Percentiles rank a stretch among this genome's conserved stretches.
Conservation (phyloP, 2,888 invertebrate species). For the Microctonus brassicae region DNA sequence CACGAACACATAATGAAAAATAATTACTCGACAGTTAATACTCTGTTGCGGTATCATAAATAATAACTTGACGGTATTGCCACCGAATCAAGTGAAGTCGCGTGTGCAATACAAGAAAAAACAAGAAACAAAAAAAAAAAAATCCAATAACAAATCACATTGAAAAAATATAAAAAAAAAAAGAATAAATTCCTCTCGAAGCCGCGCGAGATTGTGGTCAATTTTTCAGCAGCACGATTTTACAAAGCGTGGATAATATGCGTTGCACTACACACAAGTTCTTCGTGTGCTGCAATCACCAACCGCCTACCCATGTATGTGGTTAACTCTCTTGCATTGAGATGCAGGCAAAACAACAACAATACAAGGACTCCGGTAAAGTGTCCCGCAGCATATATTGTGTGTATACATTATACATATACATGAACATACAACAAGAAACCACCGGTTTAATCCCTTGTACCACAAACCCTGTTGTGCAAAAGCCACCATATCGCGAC, state of each 20-base stretch:
- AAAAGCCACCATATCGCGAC: constrained; percentile 51
- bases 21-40: background rate
- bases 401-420: constrained; percentile 1
- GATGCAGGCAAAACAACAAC: constrained; percentile 39
- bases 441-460: constrained; percentile 54
- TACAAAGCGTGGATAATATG: constrained; percentile 62
- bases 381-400: constrained; percentile 3
- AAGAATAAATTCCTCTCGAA: background rate
- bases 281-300: constrained; percentile 54
- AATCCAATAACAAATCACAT: too few species aligned
- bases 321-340: constrained; percentile 33
- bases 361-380: constrained; percentile 26
- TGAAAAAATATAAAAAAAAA: constrained; percentile 26
- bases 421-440: constrained; percentile 34
- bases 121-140: constrained; percentile 23
- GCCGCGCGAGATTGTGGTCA: constrained; percentile 37
- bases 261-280: constrained; percentile 49
- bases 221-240: constrained; percentile 60
- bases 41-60: background rate
- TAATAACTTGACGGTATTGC: constrained; percentile 35
- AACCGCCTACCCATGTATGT: constrained; percentile 50
- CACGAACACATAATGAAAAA: too few species aligned
- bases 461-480: constrained; percentile 33
- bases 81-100: constrained; percentile 4
- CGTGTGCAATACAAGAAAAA: background rate